These are phyloP conservation scores for Pseudomyrmex cubaensis DNA, from an alignment of 1,140 invertebrate species.

Conservation along the genomic window DNA sequence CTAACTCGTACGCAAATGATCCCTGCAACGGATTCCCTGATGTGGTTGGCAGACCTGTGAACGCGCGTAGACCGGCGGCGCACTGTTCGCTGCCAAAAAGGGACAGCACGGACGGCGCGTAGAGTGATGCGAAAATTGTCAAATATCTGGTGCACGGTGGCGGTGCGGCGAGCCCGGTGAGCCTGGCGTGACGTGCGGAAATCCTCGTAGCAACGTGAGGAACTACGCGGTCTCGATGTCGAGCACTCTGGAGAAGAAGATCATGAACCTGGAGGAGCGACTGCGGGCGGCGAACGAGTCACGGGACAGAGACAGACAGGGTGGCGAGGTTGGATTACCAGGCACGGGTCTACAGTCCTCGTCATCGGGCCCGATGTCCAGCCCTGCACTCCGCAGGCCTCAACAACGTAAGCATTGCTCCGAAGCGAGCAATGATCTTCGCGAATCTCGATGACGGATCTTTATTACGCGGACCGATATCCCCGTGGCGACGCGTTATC, in stretches of 20 bases:
- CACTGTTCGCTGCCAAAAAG: slow-evolving; percentile 79
- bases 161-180: slow-evolving; percentile 48
- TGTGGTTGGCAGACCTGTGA: slow-evolving; percentile 13
- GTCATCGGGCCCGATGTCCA: slow-evolving; percentile 75
- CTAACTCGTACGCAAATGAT: not conserved
- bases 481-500: not conserved
- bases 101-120: slow-evolving; percentile 77
- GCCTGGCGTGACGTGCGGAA: slow-evolving; percentile 28
- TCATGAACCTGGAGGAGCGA: slow-evolving; percentile 88
- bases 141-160: slow-evolving; percentile 72
- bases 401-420: slow-evolving; percentile 80
- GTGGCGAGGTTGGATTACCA: slow-evolving; percentile 72
- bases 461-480: not conserved
- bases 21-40: not conserved
- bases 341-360: slow-evolving; percentile 75
- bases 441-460: not conserved
- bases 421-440: not conserved
- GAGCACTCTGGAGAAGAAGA: slow-evolving; percentile 87
- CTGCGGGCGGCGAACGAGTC: slow-evolving; percentile 89
- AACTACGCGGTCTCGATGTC: slow-evolving; percentile 74
- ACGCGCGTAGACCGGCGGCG: slow-evolving; percentile 63
- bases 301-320: slow-evolving; percentile 83
- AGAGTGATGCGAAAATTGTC: slow-evolving; percentile 81
- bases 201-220: slow-evolving; percentile 50
- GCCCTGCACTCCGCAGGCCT: slow-evolving; percentile 78